Base-by-base conservation (phyloP, 30 jellyfish, hydroid and myxozoan species). In the Hydractinia echinata region DNA sequence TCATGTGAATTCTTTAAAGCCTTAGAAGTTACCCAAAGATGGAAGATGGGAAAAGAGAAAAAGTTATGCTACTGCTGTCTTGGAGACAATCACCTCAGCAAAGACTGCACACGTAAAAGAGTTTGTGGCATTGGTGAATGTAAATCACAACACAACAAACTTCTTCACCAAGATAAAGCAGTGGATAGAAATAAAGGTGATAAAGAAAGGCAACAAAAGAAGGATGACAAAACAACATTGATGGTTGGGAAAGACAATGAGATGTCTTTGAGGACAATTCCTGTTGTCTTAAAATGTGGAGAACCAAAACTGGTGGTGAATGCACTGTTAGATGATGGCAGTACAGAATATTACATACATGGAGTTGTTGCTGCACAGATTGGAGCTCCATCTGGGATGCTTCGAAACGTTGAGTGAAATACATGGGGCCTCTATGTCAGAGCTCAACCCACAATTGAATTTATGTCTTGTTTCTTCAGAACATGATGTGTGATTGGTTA, bases 351-450 rank as follows among this genome's bases (percentile, higher is more conserved):
- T 21, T 55, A 87, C 61, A 68, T 73, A 55, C 81, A 81, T n/a
- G 77, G 20, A 53, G 83, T 80, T 16, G 88, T 87, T 50, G 96
- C 96, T 10, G 87, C 88, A 11, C 79, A 82, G 48, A 87, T 87
- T 51, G 84, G 92, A 51, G 44, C 44, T 30, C 44, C 44, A 30
- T 30, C 44, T 30, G 44, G 44, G 44, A 30, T 30, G 44, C 44
- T 30, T 30, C 44, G 44, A 30, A 30, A 30, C 1, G 44, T 30
- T 30, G n/a, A n/a, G n/a, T n/a, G n/a, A n/a, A 30, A 30, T 30
- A 30, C 44, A 30, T 30, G 44, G 44, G 44, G 44, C 44, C 44
- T 30, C 44, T 30, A n/a, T n/a, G 44, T 30, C 44, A 30, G 44
- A 30, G 44, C 44, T 30, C 44, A 30, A 1, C 44, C 44, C 44